Evolutionary conservation across 2,113 vertebrate species (phyloP).

Genomic region (Callopanchax toddi): DNA sequence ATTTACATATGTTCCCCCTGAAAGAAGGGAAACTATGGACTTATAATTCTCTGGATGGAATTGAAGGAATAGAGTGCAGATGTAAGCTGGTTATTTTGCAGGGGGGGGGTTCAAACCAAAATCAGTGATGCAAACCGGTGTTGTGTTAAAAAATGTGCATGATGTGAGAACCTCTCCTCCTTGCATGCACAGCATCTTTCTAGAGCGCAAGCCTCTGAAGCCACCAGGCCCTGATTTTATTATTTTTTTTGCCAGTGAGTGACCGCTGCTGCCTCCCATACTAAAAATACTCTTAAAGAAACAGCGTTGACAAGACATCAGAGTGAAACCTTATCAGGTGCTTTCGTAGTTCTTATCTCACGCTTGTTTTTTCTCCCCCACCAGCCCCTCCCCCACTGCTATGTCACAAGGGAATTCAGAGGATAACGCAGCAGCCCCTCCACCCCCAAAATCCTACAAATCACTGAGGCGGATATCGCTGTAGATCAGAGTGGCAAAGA

Average conservation of each 20-base stretch:
- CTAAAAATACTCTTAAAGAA: conserved; percentile 87
- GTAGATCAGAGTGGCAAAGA: conserved; percentile 54
- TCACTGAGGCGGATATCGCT: conserved; percentile 70
- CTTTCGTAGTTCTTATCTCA: conserved; percentile 33
- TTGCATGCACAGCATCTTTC: conserved; percentile 67
- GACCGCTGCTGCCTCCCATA: conserved; percentile 74
- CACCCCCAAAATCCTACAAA: conserved; percentile 67
- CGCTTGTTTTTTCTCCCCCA: neutral
- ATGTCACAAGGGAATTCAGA: conserved; percentile 44
- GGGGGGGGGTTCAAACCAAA: neutral
- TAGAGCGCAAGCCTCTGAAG: conserved; percentile 62
- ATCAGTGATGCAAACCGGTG: too few species aligned
- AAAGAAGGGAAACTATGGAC: conserved; percentile 61
- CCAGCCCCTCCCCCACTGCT: conserved; percentile 26
- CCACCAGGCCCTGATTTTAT: conserved; percentile 53
- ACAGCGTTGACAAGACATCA: conserved; percentile 54
- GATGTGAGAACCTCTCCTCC: conserved; percentile 58
- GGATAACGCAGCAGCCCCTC: conserved; percentile 55
- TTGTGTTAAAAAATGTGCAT: conserved; percentile 33
- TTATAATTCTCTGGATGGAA: conserved; percentile 24
- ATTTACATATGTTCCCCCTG: conserved; percentile 78
- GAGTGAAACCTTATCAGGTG: conserved; percentile 21
- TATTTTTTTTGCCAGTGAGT: conserved; percentile 71
- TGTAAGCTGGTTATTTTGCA: conserved; percentile 8
- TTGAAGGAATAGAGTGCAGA: conserved; percentile 15